phyloP scores from a whole-genome alignment of 2,797 vertebrate genomes.

The Macrochelys suwanniensis region DNA sequence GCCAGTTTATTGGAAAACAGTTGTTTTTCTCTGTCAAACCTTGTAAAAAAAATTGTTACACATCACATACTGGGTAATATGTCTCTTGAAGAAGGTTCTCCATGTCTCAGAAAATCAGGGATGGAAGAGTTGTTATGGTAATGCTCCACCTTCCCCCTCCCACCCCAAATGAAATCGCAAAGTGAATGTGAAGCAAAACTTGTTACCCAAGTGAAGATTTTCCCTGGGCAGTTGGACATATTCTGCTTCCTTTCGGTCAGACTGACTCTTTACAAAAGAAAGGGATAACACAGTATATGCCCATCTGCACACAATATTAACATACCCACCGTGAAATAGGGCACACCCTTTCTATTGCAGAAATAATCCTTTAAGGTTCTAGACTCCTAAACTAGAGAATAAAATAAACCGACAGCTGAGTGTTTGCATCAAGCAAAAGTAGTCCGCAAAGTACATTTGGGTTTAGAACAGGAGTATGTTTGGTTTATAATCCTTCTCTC shows the following conservation, averaged over 20 bases:
- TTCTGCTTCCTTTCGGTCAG: not conserved
- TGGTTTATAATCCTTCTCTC: not conserved
- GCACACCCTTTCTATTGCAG: not conserved
- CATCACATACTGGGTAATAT: not conserved
- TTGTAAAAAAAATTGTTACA: not conserved
- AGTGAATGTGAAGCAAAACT: not conserved
- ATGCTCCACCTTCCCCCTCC: not conserved
- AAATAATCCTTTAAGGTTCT: not conserved
- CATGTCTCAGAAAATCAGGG: not conserved
- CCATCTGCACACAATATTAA: rapidly evolving
- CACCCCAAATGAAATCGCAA: not conserved
- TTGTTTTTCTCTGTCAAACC: not conserved
- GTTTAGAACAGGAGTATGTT: not conserved
- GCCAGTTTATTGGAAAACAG: not conserved
- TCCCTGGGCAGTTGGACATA: not conserved
- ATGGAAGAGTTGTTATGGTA: not conserved
- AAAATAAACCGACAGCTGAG: not conserved
- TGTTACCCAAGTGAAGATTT: not conserved
- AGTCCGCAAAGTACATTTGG: not conserved
- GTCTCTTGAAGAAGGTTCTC: not conserved
- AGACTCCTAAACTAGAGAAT: not conserved
- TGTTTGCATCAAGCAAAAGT: not conserved
- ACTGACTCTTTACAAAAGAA: not conserved
- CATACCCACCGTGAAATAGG: not conserved
- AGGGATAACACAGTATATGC: not conserved